Conservation (phyloP, 2,113 vertebrate genomes). For the Entosphenus tridentatus region DNA sequence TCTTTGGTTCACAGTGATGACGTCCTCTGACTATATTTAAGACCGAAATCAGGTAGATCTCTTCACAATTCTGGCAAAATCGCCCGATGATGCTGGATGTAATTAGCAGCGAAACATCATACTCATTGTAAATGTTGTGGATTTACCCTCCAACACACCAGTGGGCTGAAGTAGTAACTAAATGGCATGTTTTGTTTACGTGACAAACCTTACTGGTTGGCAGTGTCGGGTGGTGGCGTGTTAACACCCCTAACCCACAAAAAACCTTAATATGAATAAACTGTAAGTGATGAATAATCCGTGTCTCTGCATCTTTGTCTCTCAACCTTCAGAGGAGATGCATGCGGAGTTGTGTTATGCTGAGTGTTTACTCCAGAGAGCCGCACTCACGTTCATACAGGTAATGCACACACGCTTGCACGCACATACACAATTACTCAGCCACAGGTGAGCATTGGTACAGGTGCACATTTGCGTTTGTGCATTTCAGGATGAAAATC, state of each 20-base stretch:
- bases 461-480: not conserved
- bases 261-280: no score
- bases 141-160: not conserved
- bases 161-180: constrained; percentile 4
- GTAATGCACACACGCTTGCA: constrained; percentile 21
- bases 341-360: constrained; percentile 93
- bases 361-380: constrained; percentile 86
- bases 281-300: not conserved
- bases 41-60: no score
- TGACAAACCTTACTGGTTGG: not conserved
- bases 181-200: not conserved
- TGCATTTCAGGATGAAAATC: constrained; percentile 1
- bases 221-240: no score
- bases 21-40: no score
- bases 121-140: no score
- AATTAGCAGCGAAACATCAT: no score
- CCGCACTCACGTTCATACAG: constrained; percentile 87
- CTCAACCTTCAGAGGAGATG: constrained; percentile 47
- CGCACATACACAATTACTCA: not conserved
- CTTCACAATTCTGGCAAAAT: no score
- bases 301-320: constrained; percentile 7
- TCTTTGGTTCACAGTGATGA: no score
- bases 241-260: no score
- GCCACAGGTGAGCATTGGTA: not conserved
- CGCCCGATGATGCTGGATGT: no score